Base-by-base conservation (phyloP, 2,797 vertebrate species). In the Gymnothorax reevesii region DNA sequence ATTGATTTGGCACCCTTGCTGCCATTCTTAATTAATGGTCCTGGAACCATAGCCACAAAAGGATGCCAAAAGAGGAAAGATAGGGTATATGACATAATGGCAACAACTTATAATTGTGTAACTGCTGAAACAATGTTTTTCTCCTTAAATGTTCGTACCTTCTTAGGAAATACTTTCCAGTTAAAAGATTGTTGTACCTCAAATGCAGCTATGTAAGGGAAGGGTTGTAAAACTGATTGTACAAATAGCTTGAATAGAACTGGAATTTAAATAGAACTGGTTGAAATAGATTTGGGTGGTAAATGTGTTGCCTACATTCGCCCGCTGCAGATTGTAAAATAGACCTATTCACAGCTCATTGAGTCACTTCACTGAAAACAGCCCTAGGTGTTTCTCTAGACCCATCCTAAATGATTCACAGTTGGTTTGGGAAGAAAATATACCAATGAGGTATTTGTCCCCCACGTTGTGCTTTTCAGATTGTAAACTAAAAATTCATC, bases 11-110 rank as follows among this genome's bases (percentile, higher is more conserved):
- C 82, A 91, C 86, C 83, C 83, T 1, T 80, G 87, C 88, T 84
- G 89, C 92, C 86, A 80, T 88, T 88, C 82, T 25, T 25, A 85
- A 93, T 94, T 92, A 54, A 93, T 94, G 86, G 7, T 52, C 66
- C 49, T 73, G 71, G 84, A 5, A 71, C 49, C 33, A 33, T 62
- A 20, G 73, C 27, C 27, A 73, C 73, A 77, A 33, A 12, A 2
- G 15, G 73, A 77, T 49, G 33, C 69, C 27, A 73, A 33, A 9
- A 73, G 25, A 33, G 27, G 9, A 25, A 73, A 27, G 69, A 69
- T 10, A 42, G 25, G 64, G 20, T 69, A 25, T n/a, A n/a, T 22
- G 64, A 69, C 22, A 42, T 42, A n/a, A 69, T 69, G 64, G 9
- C 64, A 69, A n/a, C 64, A n/a, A n/a, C 64, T 2, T 42, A 69